These are phyloP conservation scores for Anticlea derivata DNA, from an alignment of 2,888 invertebrate genomes.

Conservation along the genomic window DNA sequence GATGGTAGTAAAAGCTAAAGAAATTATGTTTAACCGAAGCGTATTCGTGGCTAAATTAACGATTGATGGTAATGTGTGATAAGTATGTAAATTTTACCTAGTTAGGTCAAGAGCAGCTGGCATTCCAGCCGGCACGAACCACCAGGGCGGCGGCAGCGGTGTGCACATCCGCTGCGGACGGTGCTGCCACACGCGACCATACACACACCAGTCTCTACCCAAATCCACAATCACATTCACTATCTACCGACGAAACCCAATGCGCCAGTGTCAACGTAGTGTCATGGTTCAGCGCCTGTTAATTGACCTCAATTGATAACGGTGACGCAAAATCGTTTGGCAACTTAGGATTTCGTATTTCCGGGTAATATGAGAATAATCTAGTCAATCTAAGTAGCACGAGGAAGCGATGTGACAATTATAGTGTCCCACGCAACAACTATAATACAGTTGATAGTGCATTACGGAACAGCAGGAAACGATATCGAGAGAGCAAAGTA, in stretches of 20 bases:
- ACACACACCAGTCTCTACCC: conserved; percentile 46
- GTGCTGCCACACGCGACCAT: conserved; percentile 55
- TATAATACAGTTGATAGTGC: conserved; percentile 39
- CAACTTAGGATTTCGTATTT: conserved; percentile 59
- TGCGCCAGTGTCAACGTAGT: conserved; percentile 68
- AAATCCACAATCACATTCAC: conserved; percentile 66
- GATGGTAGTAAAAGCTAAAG: not conserved
- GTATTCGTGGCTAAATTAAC: not conserved
- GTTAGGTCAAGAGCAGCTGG: conserved; percentile 83
- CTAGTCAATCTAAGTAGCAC: conserved; percentile 53
- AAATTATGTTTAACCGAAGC: not conserved
- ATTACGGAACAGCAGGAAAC: conserved; percentile 40
- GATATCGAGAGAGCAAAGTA: conserved; percentile 51
- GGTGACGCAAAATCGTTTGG: conserved; percentile 65
- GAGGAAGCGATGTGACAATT: conserved; percentile 50
- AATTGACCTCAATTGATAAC: conserved; percentile 71
- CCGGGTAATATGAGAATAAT: conserved; percentile 59
- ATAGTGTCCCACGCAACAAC: conserved; percentile 44
- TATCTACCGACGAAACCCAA: conserved; percentile 55
- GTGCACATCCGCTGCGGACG: conserved; percentile 79
- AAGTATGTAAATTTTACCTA: conserved; percentile 60
- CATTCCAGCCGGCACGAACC: conserved; percentile 79
- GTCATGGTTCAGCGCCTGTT: conserved; percentile 70
- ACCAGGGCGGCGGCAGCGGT: conserved; percentile 77
- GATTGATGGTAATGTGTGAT: conserved; percentile 20